Evolutionary conservation across 2,888 invertebrate species (phyloP).

Genomic region (Epinotia brunnichana): DNA sequence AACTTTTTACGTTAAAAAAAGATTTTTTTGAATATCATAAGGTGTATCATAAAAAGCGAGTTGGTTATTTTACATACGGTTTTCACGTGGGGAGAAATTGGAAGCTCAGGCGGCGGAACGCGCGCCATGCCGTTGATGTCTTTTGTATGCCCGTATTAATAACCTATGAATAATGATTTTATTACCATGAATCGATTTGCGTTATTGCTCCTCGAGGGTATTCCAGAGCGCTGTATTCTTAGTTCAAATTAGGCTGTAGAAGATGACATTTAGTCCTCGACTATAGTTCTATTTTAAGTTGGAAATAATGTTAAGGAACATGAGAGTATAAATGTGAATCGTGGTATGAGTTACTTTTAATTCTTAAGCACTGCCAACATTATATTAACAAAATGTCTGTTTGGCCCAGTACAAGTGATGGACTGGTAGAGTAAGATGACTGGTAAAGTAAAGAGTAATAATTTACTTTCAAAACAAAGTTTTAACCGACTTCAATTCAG

Average conservation of each 20-base stretch:
- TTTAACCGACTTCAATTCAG: too few species aligned
- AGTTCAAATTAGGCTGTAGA: not conserved
- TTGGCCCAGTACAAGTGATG: too few species aligned
- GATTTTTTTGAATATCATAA: conserved; percentile 69
- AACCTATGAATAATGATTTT: conserved; percentile 32
- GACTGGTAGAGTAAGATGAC: too few species aligned
- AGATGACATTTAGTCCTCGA: not conserved
- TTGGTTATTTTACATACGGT: conserved; percentile 68
- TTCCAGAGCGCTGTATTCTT: conserved; percentile 5
- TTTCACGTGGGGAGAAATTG: conserved; percentile 55
- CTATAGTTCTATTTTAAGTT: too few species aligned
- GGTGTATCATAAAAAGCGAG: conserved; percentile 68
- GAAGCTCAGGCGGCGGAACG: conserved; percentile 27
- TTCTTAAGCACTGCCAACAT: too few species aligned
- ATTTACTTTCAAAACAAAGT: too few species aligned
- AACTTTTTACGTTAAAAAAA: conserved; percentile 64
- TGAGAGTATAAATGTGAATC: too few species aligned
- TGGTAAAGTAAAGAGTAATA: too few species aligned
- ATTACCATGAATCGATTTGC: conserved; percentile 39
- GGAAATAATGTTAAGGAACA: too few species aligned
- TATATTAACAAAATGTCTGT: too few species aligned
- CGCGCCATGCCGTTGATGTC: conserved; percentile 68
- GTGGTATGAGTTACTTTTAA: too few species aligned
- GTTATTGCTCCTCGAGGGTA: conserved; percentile 19
- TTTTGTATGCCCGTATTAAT: conserved; percentile 59